Conservation (phyloP, 2,113 vertebrate species). For the Phocoena phocoena region DNA sequence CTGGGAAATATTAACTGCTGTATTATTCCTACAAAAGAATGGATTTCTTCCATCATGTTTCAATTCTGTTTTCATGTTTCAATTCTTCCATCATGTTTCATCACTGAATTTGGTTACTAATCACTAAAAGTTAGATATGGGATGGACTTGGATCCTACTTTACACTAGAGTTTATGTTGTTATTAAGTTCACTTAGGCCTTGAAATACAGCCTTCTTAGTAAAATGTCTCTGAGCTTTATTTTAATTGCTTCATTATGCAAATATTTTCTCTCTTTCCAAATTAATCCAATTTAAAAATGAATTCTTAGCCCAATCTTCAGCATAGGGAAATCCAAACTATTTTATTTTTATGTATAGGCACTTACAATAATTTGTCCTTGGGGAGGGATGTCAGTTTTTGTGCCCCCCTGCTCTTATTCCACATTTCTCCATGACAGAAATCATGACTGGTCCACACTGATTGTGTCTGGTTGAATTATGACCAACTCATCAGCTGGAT, state of each 20-base stretch:
- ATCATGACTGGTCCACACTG: too few relatives aligned
- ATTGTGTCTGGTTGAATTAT: not conserved
- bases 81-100: not conserved
- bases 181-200: not conserved
- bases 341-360: not conserved
- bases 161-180: not conserved
- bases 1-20: not conserved
- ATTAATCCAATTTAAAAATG: not conserved
- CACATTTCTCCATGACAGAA: not conserved
- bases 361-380: not conserved
- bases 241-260: not conserved
- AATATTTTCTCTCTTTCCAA: not conserved
- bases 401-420: not conserved
- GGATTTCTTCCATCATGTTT: not conserved
- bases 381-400: not conserved
- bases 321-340: not conserved
- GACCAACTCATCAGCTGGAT: not conserved
- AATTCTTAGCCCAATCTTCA: not conserved
- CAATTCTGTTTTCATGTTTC: not conserved
- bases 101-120: not conserved
- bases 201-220: not conserved
- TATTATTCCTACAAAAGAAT: not conserved
- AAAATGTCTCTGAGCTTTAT: not conserved
- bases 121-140: not conserved
- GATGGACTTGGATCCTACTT: not conserved